Evolutionary conservation across 2,113 vertebrate species (phyloP), one percentile per base, ranked within the genome.

Genomic region (Hippocampus abdominalis): DNA sequence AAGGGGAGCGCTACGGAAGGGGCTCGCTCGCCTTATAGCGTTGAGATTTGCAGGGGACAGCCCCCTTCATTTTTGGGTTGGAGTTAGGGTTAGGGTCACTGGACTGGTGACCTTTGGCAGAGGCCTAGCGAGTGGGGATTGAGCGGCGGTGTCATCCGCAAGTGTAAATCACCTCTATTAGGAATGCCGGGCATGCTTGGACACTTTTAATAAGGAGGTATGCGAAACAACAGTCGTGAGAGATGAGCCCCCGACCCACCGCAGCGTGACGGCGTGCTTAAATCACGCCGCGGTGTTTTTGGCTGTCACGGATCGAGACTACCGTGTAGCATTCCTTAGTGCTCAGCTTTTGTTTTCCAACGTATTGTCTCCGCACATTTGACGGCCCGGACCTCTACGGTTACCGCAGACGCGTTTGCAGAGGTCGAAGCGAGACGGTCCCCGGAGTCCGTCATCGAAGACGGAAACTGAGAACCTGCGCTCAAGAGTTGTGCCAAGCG

Each of bases 101-200:
- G 70, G 66, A 64, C 79, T 74, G 56, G 74, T 88, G 87, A 90
- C 85, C 89, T 91, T 88, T 88, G 66, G 84, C 81, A 78, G 87
- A 84, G 83, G 74, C 79, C 84, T 84, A 87, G 64, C 87, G 81
- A 82, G 51, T 86, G 77, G 69, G 29, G 81, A 78, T 74, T 92
- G 88, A 89, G 82, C 88, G 87, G 87, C 87, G 80, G 81, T 89
- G 89, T 91, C 87, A 87, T 81, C 75, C 72, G 77, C 69, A 46
- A 70, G 87, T 87, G 89, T 90, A 87, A 86, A 89, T 90, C 87
- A 84, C 87, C 89, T 91, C 83, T 82, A 85, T 91, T 92, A 86
- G 77, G 74, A 83, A 84, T 83, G 81, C 79, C 77, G 71, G 70
- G 79, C 84, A 89, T 89, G 86, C 89, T 85, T 66, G 74, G 75